A percentile compares a stretch with the other conserved stretches of the same genome.
Conservation (phyloP, 2,888 invertebrate species). For the Cerastis leucographa region DNA sequence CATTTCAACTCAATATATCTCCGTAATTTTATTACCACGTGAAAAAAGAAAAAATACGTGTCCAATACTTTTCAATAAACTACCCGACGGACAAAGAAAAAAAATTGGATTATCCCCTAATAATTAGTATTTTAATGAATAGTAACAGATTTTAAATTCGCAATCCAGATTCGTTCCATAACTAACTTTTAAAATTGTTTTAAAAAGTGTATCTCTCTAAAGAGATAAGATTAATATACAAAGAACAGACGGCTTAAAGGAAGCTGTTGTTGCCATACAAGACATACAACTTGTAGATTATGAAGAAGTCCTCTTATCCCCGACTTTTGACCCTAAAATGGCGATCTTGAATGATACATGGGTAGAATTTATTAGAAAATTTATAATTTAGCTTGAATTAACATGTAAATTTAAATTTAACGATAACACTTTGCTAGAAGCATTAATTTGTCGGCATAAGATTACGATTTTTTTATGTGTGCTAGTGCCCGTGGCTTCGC, state of each 20-base stretch:
- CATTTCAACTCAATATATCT: too few species aligned
- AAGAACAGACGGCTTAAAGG: constrained; percentile 46
- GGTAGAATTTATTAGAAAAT: neutral
- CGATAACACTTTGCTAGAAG: neutral
- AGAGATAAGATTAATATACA: constrained; percentile 48
- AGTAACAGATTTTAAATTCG: neutral
- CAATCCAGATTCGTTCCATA: neutral
- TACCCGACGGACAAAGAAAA: too few species aligned
- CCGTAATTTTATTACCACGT: too few species aligned
- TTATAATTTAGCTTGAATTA: neutral
- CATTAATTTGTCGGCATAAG: neutral
- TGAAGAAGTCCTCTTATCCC: constrained; percentile 31
- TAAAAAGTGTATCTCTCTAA: neutral
- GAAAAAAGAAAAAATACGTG: too few species aligned
- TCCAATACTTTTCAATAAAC: too few species aligned
- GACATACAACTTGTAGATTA: constrained; percentile 32
- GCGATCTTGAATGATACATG: neutral
- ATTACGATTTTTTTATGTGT: neutral
- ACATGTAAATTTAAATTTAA: neutral
- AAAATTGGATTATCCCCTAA: too few species aligned
- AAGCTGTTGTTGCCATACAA: constrained; percentile 41
- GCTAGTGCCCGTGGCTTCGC: too few species aligned
- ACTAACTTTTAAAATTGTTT: neutral
- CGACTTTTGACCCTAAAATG: constrained; percentile 44
- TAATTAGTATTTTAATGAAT: neutral